A percentile compares a stretch with the other conserved stretches of the same genome.
Evolutionary conservation across 2,113 vertebrate genomes (phyloP).

Genomic region (Pygoscelis adeliae): DNA sequence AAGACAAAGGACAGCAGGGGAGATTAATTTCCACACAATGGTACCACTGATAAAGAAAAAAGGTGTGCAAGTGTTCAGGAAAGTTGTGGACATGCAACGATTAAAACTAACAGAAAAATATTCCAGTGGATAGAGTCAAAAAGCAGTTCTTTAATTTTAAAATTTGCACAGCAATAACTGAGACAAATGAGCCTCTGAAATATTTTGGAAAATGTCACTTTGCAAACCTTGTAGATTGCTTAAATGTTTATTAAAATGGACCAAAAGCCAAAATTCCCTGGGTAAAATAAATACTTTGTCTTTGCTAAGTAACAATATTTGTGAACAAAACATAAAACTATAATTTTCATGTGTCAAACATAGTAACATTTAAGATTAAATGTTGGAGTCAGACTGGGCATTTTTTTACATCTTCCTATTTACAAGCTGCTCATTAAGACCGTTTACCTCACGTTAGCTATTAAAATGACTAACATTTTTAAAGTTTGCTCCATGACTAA

Average conservation of each 20-base stretch:
- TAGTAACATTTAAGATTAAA: constrained; percentile 47
- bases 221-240: constrained; percentile 52
- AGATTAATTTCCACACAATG: background rate
- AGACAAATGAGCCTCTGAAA: background rate
- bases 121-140: background rate
- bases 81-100: background rate
- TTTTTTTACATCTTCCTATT: constrained; percentile 56
- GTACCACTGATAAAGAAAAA: background rate
- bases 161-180: background rate
- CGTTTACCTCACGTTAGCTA: constrained; percentile 52
- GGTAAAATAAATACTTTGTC: constrained; percentile 58
- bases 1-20: background rate
- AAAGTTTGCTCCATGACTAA: constrained; percentile 57
- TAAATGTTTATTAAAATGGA: constrained; percentile 74
- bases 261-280: constrained; percentile 62
- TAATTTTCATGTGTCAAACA: constrained; percentile 64
- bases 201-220: constrained; percentile 56
- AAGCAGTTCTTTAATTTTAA: constrained; percentile 41
- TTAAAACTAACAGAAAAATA: constrained; percentile 27
- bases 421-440: constrained; percentile 58
- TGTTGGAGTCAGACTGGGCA: constrained; percentile 15
- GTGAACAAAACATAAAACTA: constrained; percentile 63
- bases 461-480: constrained; percentile 69
- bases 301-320: constrained; percentile 67
- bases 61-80: background rate